Evolutionary conservation across 2,113 vertebrate genomes (phyloP).

Genomic region (Lampris megalopsis): DNA sequence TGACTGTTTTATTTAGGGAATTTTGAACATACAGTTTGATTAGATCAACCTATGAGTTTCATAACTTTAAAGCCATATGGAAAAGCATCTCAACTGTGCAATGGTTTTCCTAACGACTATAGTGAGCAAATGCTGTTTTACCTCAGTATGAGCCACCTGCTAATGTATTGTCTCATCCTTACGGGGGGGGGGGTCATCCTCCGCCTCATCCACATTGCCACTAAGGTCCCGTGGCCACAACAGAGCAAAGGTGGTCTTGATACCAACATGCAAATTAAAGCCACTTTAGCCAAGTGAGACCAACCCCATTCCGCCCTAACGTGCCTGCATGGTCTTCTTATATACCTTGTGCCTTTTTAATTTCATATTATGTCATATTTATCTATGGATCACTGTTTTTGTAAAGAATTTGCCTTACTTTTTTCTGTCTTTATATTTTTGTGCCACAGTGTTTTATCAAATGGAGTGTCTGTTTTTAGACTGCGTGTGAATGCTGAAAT

Average conservation of each 20-base stretch:
- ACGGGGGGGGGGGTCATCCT: not conserved
- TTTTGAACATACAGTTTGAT: not conserved
- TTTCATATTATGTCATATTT: slow-evolving; percentile 63
- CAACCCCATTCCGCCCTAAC: slow-evolving; percentile 69
- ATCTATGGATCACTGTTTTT: slow-evolving; percentile 67
- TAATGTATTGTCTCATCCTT: slow-evolving; percentile 37
- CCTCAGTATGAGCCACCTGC: slow-evolving; percentile 53
- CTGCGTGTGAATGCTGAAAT: slow-evolving; percentile 67
- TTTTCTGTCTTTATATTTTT: slow-evolving; percentile 73
- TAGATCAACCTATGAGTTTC: not conserved
- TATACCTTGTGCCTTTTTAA: slow-evolving; percentile 81
- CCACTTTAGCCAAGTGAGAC: slow-evolving; percentile 51
- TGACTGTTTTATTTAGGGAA: slow-evolving; percentile 6
- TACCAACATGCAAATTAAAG: not conserved
- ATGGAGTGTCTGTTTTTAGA: slow-evolving; percentile 68
- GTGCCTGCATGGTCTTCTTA: slow-evolving; percentile 80
- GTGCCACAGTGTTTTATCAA: slow-evolving; percentile 72
- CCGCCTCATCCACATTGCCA: not conserved
- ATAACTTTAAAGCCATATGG: slow-evolving; percentile 56
- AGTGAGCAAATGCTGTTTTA: slow-evolving; percentile 54
- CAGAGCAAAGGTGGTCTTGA: not conserved
- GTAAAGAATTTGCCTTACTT: slow-evolving; percentile 77
- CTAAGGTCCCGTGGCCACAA: not conserved
- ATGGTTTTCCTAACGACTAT: slow-evolving; percentile 24
- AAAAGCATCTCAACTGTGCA: slow-evolving; percentile 30